Evolutionary conservation across 2,888 invertebrate genomes (phyloP).

Genomic region (Apamea crenata): DNA sequence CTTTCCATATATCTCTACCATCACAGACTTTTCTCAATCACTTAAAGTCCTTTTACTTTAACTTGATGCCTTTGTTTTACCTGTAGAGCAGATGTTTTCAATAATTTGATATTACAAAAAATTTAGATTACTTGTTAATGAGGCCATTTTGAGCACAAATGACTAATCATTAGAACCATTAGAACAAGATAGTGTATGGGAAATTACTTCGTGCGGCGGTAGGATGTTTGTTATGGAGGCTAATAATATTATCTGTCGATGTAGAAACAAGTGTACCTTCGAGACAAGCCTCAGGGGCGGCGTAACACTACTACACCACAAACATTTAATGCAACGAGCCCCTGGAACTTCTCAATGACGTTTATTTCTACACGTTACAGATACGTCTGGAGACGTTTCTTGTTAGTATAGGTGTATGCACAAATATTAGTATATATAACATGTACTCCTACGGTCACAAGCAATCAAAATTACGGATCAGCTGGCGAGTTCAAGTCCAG

Average conservation of each 20-base stretch:
- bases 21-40: slow-evolving; percentile 65
- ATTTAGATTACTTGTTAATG: slow-evolving; percentile 8
- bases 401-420: slow-evolving; percentile 23
- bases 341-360: slow-evolving; percentile 13
- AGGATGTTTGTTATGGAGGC: slow-evolving; percentile 12
- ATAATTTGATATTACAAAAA: slow-evolving; percentile 41
- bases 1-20: slow-evolving; percentile 53
- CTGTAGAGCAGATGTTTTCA: slow-evolving; percentile 61
- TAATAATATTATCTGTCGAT: slow-evolving; percentile 11
- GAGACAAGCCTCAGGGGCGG: slow-evolving; percentile 1
- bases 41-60: slow-evolving; percentile 59
- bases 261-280: slow-evolving; percentile 38
- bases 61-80: slow-evolving; percentile 57
- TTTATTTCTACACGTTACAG: slow-evolving; percentile 36
- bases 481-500: slow-evolving; percentile 85
- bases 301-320: slow-evolving; percentile 8
- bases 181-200: slow-evolving; percentile 26
- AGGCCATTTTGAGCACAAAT: slow-evolving; percentile 50
- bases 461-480: slow-evolving; percentile 76
- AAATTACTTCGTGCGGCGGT: slow-evolving; percentile 31
- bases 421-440: slow-evolving; percentile 24
- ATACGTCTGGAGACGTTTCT: slow-evolving; percentile 8
- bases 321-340: slow-evolving; percentile 25
- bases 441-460: slow-evolving; percentile 50
- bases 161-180: slow-evolving; percentile 19